Evolutionary conservation across 2,888 invertebrate species (phyloP).

Genomic region (Amitus sp.): DNA sequence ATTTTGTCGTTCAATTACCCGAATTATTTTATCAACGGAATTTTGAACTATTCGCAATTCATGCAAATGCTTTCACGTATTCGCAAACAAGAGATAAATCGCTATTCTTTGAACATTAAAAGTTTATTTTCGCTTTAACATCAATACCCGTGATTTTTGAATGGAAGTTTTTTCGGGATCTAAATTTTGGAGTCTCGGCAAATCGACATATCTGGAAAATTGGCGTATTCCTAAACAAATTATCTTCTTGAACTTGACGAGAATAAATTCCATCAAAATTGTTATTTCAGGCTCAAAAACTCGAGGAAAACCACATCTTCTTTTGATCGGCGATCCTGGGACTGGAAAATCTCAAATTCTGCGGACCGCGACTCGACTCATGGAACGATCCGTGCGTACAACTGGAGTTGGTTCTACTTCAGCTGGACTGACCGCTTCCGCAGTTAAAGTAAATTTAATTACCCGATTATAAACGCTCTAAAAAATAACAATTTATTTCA

Average conservation of each 20-base stretch:
- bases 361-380: constrained; percentile 75
- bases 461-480: background rate
- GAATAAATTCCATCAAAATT: background rate
- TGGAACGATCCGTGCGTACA: constrained; percentile 81
- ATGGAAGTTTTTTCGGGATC: no score
- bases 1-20: no score
- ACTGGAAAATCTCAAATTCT: constrained; percentile 90
- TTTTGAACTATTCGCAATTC: no score
- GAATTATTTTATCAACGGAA: no score
- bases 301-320: constrained; percentile 85
- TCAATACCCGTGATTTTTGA: no score
- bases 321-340: constrained; percentile 89
- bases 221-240: background rate
- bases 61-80: no score
- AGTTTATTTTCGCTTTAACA: no score
- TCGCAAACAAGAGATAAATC: no score
- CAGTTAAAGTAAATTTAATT: constrained; percentile 74
- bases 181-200: no score
- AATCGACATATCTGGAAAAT: no score
- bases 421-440: constrained; percentile 90
- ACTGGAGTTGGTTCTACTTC: constrained; percentile 88
- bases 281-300: constrained; percentile 66
- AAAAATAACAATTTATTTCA: background rate
- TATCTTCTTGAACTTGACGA: no score
- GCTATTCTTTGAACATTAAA: no score